These are phyloP conservation scores for Coenonympha arcania DNA, from an alignment of 2,888 invertebrate species.

Conservation along the genomic window DNA sequence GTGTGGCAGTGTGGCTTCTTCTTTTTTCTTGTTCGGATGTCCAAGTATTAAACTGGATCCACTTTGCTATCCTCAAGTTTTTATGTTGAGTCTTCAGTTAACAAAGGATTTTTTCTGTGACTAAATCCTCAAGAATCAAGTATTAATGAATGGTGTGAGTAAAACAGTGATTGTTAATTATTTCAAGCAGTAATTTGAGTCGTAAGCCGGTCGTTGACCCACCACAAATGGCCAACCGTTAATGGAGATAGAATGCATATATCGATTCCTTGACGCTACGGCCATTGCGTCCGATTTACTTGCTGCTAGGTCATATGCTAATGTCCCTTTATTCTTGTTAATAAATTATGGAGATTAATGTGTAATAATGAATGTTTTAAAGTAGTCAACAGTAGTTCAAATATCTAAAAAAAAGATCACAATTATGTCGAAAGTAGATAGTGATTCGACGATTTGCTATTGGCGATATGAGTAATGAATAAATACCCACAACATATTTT, in stretches of 20 bases:
- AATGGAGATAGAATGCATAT: conserved; percentile 26
- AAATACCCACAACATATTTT: too few relatives aligned
- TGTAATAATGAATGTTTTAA: too few relatives aligned
- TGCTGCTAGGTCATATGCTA: conserved; percentile 18
- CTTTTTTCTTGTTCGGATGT: background rate
- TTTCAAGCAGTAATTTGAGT: conserved; percentile 28
- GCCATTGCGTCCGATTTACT: conserved; percentile 24
- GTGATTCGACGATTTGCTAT: too few relatives aligned
- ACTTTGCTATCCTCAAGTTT: too few relatives aligned
- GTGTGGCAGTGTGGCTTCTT: background rate
- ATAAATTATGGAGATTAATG: background rate
- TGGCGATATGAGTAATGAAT: too few relatives aligned
- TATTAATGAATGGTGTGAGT: conserved; percentile 13
- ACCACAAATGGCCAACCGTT: conserved; percentile 26
- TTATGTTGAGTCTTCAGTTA: too few relatives aligned
- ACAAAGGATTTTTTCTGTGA: background rate
- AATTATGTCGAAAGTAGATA: too few relatives aligned
- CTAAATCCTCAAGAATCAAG: too few relatives aligned
- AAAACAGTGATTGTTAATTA: conserved; percentile 21
- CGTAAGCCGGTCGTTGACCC: conserved; percentile 25
- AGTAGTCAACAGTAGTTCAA: too few relatives aligned
- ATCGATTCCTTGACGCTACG: conserved; percentile 28
- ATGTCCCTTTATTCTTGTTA: conserved; percentile 1
- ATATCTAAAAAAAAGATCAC: too few relatives aligned
- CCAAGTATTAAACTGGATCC: too few relatives aligned